Evolutionary conservation across 2,888 invertebrate genomes (phyloP), one percentile per base, ranked within the genome.

Genomic region (Parnassius glacialis): DNA sequence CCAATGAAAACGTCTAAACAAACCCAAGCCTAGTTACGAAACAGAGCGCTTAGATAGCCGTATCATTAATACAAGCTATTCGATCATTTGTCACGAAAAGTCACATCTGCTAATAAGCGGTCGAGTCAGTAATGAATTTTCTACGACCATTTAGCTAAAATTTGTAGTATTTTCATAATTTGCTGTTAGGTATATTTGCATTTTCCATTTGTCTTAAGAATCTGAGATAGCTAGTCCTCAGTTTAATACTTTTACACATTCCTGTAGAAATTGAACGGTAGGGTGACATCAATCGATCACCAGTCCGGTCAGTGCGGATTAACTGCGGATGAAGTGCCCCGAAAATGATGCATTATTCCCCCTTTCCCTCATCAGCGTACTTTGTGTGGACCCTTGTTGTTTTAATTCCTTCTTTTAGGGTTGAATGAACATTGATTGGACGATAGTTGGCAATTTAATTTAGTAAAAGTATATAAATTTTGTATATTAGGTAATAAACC

Each of bases 281-380:
- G 75, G 75, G 78, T 80, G 79, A 77, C 59, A 59, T 69, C 75
- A 65, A 81, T 81, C 82, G 76, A 83, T 80, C 81, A 83, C 62
- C 10, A 62, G 68, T 64, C 65, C 75, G 75, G 79, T 80, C 81
- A 81, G 80, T 74, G 71, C 67, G 82, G 83, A 88, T 87, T 86
- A 87, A 83, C 79, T 72, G 64, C 69, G 66, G 79, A 83, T 85
- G 89, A 87, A 90, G 87, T 88, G 87, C 85, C 76, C 86, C 89
- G 87, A 86, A 88, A 88, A 90, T 90, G 90, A 90, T 88, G 87
- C 79, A 89, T 90, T 89, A 87, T 83, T 78, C 82, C 77, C 90
- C 90, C 85, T 90, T 90, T 90, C 88, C 90, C 84, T 90, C 88
- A 89, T 90, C 89, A 89, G 74, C 67, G 81, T 72, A 83, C 81